Evolutionary conservation across 2,797 vertebrate species (phyloP), one percentile per base, ranked within the genome.

Genomic region (Leptodactylus fallax): DNA sequence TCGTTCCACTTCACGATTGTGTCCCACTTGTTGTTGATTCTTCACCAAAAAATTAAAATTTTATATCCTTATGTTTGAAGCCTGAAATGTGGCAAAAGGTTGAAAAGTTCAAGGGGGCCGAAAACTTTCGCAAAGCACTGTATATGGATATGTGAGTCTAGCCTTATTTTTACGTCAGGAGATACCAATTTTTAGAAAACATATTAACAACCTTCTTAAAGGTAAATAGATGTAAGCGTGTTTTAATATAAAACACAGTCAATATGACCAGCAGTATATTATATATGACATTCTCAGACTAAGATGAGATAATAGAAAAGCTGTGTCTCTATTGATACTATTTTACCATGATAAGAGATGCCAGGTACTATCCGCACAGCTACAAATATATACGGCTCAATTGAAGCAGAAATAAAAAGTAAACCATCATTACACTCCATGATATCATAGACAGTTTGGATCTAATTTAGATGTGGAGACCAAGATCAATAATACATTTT

Each of bases 401-500:
- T 9, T 81, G 45, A 49, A 81, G 58, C 58, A 49, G 11, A 81
- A 81, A 81, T 80, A 61, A 49, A 79, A 81, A 47, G 61, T 79
- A 27, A 61, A 71, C 45, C 81, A 56, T 67, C n/a, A 65, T 65
- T 77, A 72, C 60, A 36, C 47, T 45, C 49, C 60, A 83, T 79
- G 25, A 81, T 55, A 55, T 87, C 72, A 77, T 79, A 67, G 71
- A 77, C n/a, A 78, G 36, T 69, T 78, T 69, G 72, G 80, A 83
- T 78, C 21, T 83, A 67, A 78, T 87, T 69, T 83, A 77, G 81
- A 78, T 56, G 17, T 25, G 71, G 11, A 85, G 71, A 55, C 58
- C 78, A 51, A 25, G 61, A 80, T 82, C 85, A 76, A 80, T 81
- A 81, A 81, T 81, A 74, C 69, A 87, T 74, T 87, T 76, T 87